phyloP scores from a whole-genome alignment of 2,797 vertebrate species.

The Micrastur ruficollis region DNA sequence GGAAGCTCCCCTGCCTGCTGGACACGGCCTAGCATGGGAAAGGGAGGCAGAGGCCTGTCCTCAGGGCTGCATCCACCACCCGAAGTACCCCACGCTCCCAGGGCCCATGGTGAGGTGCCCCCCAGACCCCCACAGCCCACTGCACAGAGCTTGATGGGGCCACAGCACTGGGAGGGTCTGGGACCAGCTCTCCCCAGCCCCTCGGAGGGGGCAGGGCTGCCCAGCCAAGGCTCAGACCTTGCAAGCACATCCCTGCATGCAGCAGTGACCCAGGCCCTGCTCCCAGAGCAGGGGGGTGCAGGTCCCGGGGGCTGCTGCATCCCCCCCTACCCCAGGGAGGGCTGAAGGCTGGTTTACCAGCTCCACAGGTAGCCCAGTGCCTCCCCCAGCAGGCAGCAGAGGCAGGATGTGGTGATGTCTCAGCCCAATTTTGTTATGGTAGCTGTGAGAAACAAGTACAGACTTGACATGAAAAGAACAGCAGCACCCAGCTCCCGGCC shows the following conservation, averaged over 20 bases:
- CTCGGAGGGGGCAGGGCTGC: not conserved
- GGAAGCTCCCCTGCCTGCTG: not conserved
- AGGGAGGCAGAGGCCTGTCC: not conserved
- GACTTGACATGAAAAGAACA: rapidly evolving
- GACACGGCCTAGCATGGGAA: rapidly evolving
- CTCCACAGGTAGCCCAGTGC: not conserved
- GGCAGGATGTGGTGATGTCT: rapidly evolving
- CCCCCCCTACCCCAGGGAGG: rapidly evolving
- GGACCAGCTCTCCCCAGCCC: not conserved
- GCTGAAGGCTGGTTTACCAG: not conserved
- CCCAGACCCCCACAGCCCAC: not conserved
- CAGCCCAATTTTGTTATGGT: rapidly evolving
- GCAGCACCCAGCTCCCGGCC: rapidly evolving
- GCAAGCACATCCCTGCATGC: not conserved
- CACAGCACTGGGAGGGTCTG: not conserved
- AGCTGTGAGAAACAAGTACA: not conserved
- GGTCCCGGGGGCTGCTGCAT: not conserved
- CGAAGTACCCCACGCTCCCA: not conserved
- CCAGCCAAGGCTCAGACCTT: rapidly evolving
- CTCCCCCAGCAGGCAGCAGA: not conserved
- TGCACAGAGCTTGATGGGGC: too few species aligned
- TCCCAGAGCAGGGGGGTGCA: not conserved
- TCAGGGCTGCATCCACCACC: too few species aligned
- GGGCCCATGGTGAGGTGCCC: not conserved
- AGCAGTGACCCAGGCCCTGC: not conserved